Conservation (phyloP, 2,113 vertebrate species). For the Microtus montanus region DNA sequence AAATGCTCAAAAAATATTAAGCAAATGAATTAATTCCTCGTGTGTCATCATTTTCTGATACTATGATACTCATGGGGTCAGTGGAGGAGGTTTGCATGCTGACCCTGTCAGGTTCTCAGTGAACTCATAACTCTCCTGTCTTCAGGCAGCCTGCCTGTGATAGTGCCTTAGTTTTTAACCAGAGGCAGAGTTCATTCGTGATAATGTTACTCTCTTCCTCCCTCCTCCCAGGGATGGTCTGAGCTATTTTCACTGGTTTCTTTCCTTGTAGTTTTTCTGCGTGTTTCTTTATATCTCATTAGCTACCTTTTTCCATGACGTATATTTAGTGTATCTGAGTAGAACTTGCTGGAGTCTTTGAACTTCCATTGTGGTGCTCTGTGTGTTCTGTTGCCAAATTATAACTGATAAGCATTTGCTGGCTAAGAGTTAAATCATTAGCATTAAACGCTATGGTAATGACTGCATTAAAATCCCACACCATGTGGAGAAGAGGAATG, state of each 20-base stretch:
- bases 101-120: background rate
- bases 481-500: conserved; percentile 64
- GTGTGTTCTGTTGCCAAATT: conserved; percentile 53
- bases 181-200: background rate
- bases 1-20: conserved; percentile 48
- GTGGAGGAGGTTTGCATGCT: background rate
- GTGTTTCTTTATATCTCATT: background rate
- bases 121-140: background rate
- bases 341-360: conserved; percentile 48
- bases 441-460: conserved; percentile 80
- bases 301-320: background rate
- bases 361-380: conserved; percentile 52
- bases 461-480: conserved; percentile 62
- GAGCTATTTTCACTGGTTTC: background rate
- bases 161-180: background rate
- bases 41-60: conserved; percentile 25
- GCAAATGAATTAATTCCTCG: conserved; percentile 25
- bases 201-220: background rate
- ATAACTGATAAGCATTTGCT: conserved; percentile 24
- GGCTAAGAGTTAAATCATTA: conserved; percentile 76
- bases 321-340: conserved; percentile 43
- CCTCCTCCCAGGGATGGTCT: background rate
- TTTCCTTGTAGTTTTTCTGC: background rate
- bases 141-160: background rate
- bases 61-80: background rate